Conservation (phyloP, 1,140 invertebrate species). For the Sipha flava region DNA sequence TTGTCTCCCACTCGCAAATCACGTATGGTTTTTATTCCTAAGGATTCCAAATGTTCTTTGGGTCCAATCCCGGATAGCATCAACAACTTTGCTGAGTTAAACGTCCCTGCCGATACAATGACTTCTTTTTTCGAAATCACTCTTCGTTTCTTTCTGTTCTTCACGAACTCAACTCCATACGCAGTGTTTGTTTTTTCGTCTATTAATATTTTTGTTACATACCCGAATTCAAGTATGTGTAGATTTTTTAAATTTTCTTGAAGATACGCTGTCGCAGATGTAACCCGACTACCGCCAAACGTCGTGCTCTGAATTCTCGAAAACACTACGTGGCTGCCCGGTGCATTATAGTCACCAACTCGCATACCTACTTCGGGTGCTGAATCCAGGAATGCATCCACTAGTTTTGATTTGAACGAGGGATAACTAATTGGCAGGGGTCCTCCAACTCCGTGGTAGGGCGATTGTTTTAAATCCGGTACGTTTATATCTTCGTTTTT, state of each 20-base stretch:
- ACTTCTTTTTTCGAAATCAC: conserved; percentile 51
- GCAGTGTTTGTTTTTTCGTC: conserved; percentile 54
- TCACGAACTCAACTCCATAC: conserved; percentile 54
- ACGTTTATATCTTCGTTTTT: conserved; percentile 53
- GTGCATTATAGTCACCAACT: conserved; percentile 57
- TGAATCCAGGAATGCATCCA: conserved; percentile 55
- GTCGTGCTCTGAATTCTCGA: conserved; percentile 44
- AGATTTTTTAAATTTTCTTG: conserved; percentile 53
- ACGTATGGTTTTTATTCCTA: conserved; percentile 49
- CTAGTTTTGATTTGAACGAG: conserved; percentile 46
- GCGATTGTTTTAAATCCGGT: conserved; percentile 44
- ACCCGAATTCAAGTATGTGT: conserved; percentile 50
- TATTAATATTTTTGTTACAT: conserved; percentile 61
- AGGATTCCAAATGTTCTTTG: conserved; percentile 45
- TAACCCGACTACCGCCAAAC: conserved; percentile 48
- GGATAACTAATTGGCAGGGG: conserved; percentile 48
- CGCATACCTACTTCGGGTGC: conserved; percentile 51
- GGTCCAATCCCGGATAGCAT: conserved; percentile 63
- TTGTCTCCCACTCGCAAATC: conserved; percentile 71
- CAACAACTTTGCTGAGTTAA: conserved; percentile 54
- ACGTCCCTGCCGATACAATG: conserved; percentile 52
- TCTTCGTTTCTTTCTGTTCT: conserved; percentile 41
- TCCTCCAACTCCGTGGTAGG: conserved; percentile 51
- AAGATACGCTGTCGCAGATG: conserved; percentile 51
- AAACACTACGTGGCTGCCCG: conserved; percentile 50